Evolutionary conservation across 2,888 invertebrate species (phyloP).

Genomic region (Dascillus cervinus): DNA sequence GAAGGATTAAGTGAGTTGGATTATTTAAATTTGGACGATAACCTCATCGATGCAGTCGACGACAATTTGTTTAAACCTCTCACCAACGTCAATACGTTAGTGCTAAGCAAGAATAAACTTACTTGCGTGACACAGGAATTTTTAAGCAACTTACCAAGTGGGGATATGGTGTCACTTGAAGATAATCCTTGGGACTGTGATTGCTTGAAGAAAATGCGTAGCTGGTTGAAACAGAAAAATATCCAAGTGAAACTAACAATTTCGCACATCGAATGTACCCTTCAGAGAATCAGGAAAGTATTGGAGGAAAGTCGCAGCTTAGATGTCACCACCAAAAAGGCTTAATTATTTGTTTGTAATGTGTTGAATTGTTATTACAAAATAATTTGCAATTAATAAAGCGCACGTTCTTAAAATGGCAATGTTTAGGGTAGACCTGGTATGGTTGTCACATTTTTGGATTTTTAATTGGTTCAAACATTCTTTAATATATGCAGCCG

Average conservation of each 20-base stretch:
- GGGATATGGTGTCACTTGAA: conserved; percentile 5
- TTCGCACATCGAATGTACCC: conserved; percentile 10
- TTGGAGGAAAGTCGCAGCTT: too few relatives aligned
- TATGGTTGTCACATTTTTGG: too few relatives aligned
- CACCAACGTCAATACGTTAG: conserved; percentile 4
- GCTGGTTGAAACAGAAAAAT: conserved; percentile 6
- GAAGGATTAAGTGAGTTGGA: conserved; percentile 7
- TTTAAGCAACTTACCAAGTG: conserved; percentile 3
- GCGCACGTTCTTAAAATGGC: too few relatives aligned
- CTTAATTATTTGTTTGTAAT: too few relatives aligned
- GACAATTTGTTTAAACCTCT: conserved; percentile 4
- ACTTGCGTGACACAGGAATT: conserved; percentile 5
- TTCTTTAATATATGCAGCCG: too few relatives aligned
- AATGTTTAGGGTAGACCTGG: too few relatives aligned
- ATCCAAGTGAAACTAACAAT: conserved; percentile 6
- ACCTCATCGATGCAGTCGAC: conserved; percentile 1
- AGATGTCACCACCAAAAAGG: too few relatives aligned
- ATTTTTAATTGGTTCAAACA: too few relatives aligned
- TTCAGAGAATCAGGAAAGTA: conserved; percentile 7
- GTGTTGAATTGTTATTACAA: too few relatives aligned
- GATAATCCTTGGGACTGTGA: conserved; percentile 10
- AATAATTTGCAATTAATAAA: too few relatives aligned
- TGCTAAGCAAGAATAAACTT: conserved; percentile 8
- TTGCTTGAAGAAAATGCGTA: conserved; percentile 8
- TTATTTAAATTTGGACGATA: conserved; percentile 8